Evolutionary conservation across 2,888 invertebrate genomes (phyloP), one percentile per base, ranked within the genome.

Genomic region (Dynastes grantii): DNA sequence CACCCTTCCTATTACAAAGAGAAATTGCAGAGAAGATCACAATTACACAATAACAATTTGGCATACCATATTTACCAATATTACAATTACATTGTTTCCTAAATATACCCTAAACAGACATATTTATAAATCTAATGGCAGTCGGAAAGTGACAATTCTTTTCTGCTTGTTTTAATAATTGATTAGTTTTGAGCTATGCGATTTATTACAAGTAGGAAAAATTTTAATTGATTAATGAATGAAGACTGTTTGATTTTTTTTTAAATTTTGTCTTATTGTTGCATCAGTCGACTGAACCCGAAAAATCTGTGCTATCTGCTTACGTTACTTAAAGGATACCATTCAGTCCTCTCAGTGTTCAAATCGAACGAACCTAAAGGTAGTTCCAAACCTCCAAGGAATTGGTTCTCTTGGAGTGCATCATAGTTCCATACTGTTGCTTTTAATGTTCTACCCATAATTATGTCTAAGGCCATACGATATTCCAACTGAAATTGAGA

Each of bases 391-490:
- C 97, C 97, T 37, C 98, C 98, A 9, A 98, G 91, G 87, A 98
- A 96, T 89, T 97, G 96, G 89, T 98, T 98, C 88, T 98, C 98
- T 87, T 97, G 97, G 61, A 98, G 89, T 0, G 96, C 93, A 88
- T 98, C 98, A 88, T 97, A 96, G 87, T 96, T 95, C 98, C 98
- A 98, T 9, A 98, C 95, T 0, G 98, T 97, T 0, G 97, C 97
- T 88, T 97, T 96, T n/a, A 98, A 89, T 9, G 92, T 92, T 68
- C 96, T 91, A 82, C 91, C 91, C 86, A 92, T 92, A 16, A 98
- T 92, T 61, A 95, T 92, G 70, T 97, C 96, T 81, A 96, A 86
- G 0, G 96, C 93, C 90, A 97, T 92, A 80, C 97, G 92, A 86
- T 98, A 98, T 86, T 96, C 96, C 87, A 98, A 90, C 96, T 96